phyloP scores from a whole-genome alignment of 2,797 vertebrate genomes.

The Peromyscus nudipes region DNA sequence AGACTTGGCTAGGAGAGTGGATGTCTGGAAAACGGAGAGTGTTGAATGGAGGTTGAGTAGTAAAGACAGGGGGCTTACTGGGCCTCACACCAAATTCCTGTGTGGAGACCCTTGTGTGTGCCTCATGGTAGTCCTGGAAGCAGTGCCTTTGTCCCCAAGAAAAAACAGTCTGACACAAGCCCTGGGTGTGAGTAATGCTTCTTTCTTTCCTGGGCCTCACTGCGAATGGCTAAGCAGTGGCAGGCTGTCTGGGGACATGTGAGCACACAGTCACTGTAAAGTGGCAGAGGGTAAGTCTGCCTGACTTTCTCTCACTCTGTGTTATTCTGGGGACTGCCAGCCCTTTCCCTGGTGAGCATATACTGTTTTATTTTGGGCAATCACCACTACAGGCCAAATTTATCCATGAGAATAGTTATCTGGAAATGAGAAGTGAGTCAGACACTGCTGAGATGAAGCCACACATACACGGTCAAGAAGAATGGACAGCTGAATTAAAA shows the following conservation, averaged over 20 bases:
- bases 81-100: neutral
- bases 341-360: neutral
- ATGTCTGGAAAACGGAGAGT: neutral
- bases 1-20: neutral
- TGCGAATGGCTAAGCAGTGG: neutral
- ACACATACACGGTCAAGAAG: no score
- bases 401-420: neutral
- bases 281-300: neutral
- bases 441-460: no score
- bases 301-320: neutral
- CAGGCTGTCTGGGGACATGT: neutral
- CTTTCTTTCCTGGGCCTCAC: neutral
- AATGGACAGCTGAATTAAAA: no score
- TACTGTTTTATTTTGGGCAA: neutral
- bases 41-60: neutral
- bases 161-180: neutral
- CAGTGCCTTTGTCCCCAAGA: neutral
- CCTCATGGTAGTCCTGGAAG: neutral
- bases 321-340: neutral
- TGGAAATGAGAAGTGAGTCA: neutral
- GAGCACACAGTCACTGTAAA: neutral
- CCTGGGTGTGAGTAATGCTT: neutral
- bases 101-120: neutral
- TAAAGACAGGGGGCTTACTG: neutral
- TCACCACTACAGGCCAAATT: neutral